Base-by-base conservation (phyloP, 1,140 invertebrate genomes). In the Drosophila paulistorum region DNA sequence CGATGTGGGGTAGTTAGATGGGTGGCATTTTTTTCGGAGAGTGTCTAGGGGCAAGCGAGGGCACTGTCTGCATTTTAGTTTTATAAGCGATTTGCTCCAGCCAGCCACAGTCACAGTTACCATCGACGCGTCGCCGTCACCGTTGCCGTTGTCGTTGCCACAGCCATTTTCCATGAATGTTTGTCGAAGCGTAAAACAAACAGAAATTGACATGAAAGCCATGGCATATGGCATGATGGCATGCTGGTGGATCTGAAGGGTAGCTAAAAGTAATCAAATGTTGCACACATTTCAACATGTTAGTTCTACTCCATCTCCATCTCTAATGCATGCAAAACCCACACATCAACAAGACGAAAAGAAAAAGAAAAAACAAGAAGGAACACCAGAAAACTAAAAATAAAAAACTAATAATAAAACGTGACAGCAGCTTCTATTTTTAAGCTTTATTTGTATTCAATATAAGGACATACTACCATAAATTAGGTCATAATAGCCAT, bases 141-240 rank as follows among this genome's bases (percentile, higher is more conserved):
- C 30, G 30, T 30, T 7, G 30, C 30, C 5, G 5, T 30, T 30
- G 30, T 5, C 30, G 30, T 30, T 30, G 30, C 30, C 30, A 7
- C n/a, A 17, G 11, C 26, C 62, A 20, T 20, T 51, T 51, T 33
- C 71, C 69, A 74, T 74, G 59, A 71, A 77, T 85, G 81, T 81
- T 81, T 85, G 67, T 37, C 65, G 67, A 81, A 85, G 81, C 74
- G 77, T 81, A 84, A 81, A 77, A 74, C 78, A 84, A 85, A 85
- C 77, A 80, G 59, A 74, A 85, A 85, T 77, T 85, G 81, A 72
- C 81, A 84, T 84, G 64, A 84, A 83, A 79, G 66, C 57, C 54
- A 79, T 54, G 62, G 26, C 9, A 37, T 7, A 41, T n/a, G 10
- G 23, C 14, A n/a, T 11, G 6, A 37, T 10, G 13, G 17, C 39